These are phyloP conservation scores for Lynx canadensis DNA, from an alignment of 2,113 vertebrate species.

Conservation along the genomic window DNA sequence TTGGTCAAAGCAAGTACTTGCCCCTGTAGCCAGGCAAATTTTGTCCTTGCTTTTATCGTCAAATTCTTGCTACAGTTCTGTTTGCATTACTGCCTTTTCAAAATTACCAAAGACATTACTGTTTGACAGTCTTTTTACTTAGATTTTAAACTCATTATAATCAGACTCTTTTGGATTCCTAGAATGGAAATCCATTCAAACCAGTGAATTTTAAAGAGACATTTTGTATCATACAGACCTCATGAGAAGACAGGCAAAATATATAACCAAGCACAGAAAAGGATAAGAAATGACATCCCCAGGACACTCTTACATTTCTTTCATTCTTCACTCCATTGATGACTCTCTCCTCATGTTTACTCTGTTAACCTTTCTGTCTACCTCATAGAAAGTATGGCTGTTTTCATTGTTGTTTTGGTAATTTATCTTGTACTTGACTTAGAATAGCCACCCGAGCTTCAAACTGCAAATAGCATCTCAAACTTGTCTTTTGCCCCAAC, in stretches of 20 bases:
- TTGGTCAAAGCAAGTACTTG: background rate
- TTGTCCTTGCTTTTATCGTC: background rate
- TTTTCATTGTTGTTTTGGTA: background rate
- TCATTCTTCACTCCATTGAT: background rate
- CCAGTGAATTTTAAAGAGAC: background rate
- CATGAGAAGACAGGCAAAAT: background rate
- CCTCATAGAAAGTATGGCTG: background rate
- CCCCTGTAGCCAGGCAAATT: background rate
- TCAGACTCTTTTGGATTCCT: background rate
- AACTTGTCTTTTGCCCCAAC: background rate
- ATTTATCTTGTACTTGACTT: background rate
- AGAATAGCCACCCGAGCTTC: background rate
- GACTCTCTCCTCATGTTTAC: background rate
- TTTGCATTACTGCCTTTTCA: background rate
- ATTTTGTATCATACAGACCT: background rate
- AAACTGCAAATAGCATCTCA: background rate
- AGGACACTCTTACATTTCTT: too few species aligned
- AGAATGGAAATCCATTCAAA: background rate
- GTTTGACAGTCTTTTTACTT: background rate
- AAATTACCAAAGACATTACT: background rate
- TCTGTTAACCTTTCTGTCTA: background rate
- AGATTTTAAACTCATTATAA: background rate
- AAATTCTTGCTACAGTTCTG: background rate
- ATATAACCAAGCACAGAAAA: background rate
- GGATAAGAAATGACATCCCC: background rate